Conservation (phyloP, 1,140 invertebrate genomes). For the Chelonus insularis region DNA sequence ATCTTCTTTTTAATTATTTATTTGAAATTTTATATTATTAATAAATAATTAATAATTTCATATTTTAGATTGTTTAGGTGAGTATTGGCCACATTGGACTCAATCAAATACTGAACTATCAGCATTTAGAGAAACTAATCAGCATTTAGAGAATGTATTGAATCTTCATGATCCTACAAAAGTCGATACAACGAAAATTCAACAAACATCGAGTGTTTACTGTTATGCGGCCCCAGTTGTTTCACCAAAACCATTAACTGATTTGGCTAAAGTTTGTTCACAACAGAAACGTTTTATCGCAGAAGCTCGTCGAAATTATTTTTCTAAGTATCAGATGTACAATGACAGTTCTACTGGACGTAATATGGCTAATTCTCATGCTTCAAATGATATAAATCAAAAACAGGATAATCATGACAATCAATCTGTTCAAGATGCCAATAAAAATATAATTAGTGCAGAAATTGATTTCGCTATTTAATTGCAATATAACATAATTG, state of each 20-base stretch:
- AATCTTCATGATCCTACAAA: constrained; percentile 36
- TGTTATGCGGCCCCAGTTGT: constrained; percentile 43
- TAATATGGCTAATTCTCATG: too few species aligned
- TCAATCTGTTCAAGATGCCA: too few species aligned
- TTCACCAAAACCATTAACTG: constrained; percentile 29
- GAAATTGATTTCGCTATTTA: too few species aligned
- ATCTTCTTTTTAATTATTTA: too few species aligned
- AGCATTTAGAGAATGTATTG: constrained; percentile 40
- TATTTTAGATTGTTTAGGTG: constrained; percentile 37
- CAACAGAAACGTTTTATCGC: constrained; percentile 34
- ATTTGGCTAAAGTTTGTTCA: constrained; percentile 23
- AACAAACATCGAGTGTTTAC: constrained; percentile 47
- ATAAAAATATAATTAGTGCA: too few species aligned
- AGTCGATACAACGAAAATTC: constrained; percentile 42
- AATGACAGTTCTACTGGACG: not conserved
- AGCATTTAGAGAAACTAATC: constrained; percentile 30
- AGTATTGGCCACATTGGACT: constrained; percentile 41
- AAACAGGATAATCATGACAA: too few species aligned
- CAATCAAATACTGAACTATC: not conserved
- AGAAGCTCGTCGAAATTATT: constrained; percentile 39
- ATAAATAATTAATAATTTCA: not conserved
- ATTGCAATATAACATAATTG: too few species aligned
- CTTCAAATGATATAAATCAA: too few species aligned
- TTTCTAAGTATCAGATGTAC: constrained; percentile 18
- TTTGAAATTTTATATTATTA: not conserved